These are phyloP conservation scores for Polyodon spathula DNA, from an alignment of 2,113 vertebrate genomes.

Conservation along the genomic window DNA sequence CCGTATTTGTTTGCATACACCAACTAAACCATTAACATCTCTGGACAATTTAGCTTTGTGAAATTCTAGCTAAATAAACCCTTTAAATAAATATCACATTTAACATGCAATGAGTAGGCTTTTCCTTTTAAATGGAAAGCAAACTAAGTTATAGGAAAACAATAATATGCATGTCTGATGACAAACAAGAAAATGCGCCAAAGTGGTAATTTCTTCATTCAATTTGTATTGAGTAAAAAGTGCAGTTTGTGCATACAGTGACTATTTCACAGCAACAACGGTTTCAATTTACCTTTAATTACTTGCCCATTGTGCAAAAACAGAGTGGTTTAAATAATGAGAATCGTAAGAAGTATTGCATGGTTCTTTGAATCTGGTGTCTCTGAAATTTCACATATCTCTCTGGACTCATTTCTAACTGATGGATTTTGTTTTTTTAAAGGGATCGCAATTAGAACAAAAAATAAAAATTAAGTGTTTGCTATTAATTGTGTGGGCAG, in stretches of 20 bases:
- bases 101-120: too few species aligned
- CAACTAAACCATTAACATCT: too few species aligned
- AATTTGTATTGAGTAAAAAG: conserved; percentile 25
- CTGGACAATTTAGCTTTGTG: too few species aligned
- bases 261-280: background rate
- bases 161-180: conserved; percentile 13
- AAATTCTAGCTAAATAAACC: too few species aligned
- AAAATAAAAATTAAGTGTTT: too few species aligned
- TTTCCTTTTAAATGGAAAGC: conserved; percentile 26
- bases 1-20: too few species aligned
- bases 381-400: background rate
- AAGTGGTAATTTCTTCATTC: conserved; percentile 21
- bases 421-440: too few species aligned
- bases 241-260: background rate
- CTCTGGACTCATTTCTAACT: background rate
- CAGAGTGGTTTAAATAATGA: background rate
- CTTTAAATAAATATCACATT: too few species aligned
- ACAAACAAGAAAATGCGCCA: conserved; percentile 26
- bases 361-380: background rate
- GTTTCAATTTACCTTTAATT: background rate
- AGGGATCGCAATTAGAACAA: too few species aligned
- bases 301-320: background rate
- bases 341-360: background rate
- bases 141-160: conserved; percentile 29
- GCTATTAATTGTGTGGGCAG: too few species aligned